phyloP scores from a whole-genome alignment of 2,113 vertebrate species.

The Phrynocephalus versicolor region DNA sequence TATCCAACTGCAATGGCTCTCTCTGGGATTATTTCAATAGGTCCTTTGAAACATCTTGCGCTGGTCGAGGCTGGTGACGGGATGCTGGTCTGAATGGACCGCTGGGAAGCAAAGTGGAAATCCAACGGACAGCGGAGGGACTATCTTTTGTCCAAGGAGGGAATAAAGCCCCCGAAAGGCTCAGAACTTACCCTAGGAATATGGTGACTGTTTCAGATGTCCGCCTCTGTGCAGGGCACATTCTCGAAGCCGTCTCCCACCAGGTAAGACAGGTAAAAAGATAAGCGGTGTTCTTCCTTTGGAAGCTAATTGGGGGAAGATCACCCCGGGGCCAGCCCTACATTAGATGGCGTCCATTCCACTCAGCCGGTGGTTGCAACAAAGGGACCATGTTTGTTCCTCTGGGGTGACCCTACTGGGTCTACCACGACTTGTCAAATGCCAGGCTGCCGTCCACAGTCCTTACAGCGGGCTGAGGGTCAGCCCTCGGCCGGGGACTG shows the following conservation, averaged over 20 bases:
- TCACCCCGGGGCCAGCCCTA: no score
- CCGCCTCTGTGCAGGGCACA: background rate
- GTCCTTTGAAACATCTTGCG: background rate
- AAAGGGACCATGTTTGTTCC: background rate
- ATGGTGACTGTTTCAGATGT: background rate
- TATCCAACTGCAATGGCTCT: background rate
- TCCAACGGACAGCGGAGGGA: background rate
- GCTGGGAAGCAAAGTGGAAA: no score
- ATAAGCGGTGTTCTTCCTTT: background rate
- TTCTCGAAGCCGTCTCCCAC: background rate
- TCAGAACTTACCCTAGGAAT: background rate
- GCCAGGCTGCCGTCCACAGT: background rate
- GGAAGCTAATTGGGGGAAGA: no score
- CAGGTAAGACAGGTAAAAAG: background rate
- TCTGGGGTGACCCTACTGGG: no score
- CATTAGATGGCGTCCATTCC: no score
- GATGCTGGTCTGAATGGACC: background rate
- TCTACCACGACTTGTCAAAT: slow-evolving; percentile 42
- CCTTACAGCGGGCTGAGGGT: slow-evolving; percentile 11
- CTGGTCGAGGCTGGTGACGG: no score
- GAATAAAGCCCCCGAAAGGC: background rate
- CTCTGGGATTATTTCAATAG: background rate
- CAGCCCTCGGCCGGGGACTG: background rate
- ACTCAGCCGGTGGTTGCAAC: background rate
- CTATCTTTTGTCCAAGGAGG: no score